A percentile compares a stretch with the other conserved stretches of the same genome.
Evolutionary conservation across 2,113 vertebrate genomes (phyloP).

Genomic region (Callithrix jacchus): DNA sequence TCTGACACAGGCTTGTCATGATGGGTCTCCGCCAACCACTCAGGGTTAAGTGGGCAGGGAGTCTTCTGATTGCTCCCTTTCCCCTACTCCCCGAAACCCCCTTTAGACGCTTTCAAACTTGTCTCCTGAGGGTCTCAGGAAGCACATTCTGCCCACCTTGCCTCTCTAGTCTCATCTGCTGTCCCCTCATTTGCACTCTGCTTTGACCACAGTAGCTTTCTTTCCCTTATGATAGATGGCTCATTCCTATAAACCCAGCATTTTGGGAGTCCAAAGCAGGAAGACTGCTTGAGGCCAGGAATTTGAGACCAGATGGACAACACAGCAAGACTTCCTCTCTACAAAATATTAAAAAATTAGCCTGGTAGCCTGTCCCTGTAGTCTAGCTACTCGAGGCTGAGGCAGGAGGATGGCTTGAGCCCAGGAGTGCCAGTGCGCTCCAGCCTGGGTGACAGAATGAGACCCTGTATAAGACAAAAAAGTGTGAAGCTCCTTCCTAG

Average conservation of each 20-base stretch:
- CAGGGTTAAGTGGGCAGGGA: not conserved
- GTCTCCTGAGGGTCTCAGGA: not conserved
- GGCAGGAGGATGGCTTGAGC: not conserved
- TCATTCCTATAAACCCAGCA: not conserved
- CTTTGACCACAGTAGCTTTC: not conserved
- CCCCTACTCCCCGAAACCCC: not conserved
- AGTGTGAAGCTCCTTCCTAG: not conserved
- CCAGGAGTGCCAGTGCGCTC: not conserved
- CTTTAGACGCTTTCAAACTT: not conserved
- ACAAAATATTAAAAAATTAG: not conserved
- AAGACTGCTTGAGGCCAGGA: not conserved
- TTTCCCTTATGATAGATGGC: not conserved
- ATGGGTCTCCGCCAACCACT: not conserved
- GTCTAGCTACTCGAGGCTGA: not conserved
- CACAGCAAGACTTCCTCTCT: not conserved
- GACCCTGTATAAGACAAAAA: not conserved
- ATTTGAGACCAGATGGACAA: not conserved
- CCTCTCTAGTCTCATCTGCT: not conserved
- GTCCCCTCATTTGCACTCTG: not conserved
- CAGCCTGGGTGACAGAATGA: not conserved
- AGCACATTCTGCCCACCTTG: not conserved
- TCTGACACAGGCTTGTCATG: not conserved
- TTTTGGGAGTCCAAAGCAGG: not conserved
- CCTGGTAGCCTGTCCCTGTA: not conserved
- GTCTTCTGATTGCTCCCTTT: not conserved